Conservation (phyloP, 2,797 vertebrate species). For the Meda fulgida region DNA sequence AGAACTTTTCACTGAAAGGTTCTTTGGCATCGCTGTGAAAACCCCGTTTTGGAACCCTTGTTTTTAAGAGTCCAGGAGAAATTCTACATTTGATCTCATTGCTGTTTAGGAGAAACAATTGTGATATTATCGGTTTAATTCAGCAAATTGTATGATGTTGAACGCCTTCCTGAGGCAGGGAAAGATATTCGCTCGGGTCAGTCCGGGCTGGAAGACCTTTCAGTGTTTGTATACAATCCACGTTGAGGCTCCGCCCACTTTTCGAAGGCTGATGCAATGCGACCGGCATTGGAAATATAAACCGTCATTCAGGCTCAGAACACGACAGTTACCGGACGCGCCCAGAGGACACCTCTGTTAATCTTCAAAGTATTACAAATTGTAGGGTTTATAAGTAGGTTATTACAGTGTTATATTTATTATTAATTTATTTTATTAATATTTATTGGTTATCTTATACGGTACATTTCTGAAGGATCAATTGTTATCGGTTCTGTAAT, state of each 20-base stretch:
- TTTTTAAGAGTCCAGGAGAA: not conserved
- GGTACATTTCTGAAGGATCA: constrained; percentile 13
- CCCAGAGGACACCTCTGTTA: not conserved
- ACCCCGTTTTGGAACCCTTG: no score
- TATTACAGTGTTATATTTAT: constrained; percentile 15
- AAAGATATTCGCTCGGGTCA: not conserved
- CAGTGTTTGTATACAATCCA: constrained; percentile 33
- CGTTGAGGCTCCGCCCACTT: not conserved
- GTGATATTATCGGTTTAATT: not conserved
- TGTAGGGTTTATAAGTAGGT: not conserved
- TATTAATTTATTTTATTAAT: not conserved
- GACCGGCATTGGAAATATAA: constrained; percentile 24
- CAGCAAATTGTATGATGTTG: no score
- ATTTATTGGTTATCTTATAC: not conserved
- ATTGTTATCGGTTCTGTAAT: not conserved
- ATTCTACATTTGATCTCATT: no score
- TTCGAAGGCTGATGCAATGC: constrained; percentile 33
- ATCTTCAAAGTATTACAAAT: not conserved
- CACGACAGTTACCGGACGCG: constrained; percentile 7
- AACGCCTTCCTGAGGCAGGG: not conserved
- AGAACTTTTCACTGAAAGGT: not conserved
- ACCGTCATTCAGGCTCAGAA: not conserved
- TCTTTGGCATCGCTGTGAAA: no score
- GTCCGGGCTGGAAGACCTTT: not conserved
- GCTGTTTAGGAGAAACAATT: not conserved